Percentiles rank a stretch among this genome's conserved stretches.
These are phyloP conservation scores for Sitta europaea DNA, from an alignment of 2,113 vertebrate species.

Conservation along the genomic window DNA sequence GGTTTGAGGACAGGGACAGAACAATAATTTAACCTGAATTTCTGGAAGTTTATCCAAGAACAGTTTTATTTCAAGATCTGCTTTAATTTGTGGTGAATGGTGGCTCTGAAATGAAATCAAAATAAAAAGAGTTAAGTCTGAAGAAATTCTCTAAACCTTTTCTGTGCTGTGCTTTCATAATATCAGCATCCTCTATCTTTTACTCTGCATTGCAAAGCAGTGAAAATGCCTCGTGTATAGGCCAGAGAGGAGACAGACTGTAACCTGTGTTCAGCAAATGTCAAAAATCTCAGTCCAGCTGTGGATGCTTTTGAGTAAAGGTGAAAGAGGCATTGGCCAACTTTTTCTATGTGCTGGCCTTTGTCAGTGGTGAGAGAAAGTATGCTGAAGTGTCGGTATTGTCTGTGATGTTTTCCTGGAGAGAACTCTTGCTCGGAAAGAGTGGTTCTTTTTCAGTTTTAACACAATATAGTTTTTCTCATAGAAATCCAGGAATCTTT, in stretches of 20 bases:
- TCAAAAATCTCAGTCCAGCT: background rate
- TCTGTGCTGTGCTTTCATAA: background rate
- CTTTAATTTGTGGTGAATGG: background rate
- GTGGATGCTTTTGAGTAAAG: background rate
- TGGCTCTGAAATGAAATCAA: background rate
- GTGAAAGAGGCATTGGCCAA: background rate
- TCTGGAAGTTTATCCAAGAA: background rate
- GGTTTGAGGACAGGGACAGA: background rate
- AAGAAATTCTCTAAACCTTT: background rate
- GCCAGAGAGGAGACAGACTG: background rate
- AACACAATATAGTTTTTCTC: conserved; percentile 55
- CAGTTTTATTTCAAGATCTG: background rate
- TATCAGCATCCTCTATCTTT: background rate
- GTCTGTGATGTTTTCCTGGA: conserved; percentile 45
- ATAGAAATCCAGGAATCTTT: conserved; percentile 49
- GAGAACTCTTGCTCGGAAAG: conserved; percentile 19
- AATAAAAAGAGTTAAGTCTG: background rate
- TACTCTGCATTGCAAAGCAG: background rate
- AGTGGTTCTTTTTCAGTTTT: conserved; percentile 27
- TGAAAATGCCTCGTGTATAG: rapidly evolving
- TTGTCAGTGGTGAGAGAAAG: background rate
- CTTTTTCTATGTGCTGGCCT: background rate
- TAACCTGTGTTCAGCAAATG: background rate
- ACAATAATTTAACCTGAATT: background rate
- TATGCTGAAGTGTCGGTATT: background rate